Evolutionary conservation across 2,888 invertebrate genomes (phyloP).

Genomic region (Philereme vetulata): DNA sequence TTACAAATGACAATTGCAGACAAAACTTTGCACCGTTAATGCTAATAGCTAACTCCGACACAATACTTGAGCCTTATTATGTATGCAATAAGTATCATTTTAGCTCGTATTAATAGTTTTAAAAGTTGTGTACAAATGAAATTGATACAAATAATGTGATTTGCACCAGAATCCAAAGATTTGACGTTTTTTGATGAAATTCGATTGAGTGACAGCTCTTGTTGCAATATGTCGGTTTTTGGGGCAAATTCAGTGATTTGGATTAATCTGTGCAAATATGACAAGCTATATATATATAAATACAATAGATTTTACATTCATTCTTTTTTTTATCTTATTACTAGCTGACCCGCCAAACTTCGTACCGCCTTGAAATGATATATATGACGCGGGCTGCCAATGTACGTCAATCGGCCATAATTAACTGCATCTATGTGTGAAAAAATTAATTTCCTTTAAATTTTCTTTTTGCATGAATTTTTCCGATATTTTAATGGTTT

Average conservation of each 20-base stretch:
- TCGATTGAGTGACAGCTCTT: conserved; percentile 33
- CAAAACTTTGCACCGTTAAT: background rate
- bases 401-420: too few relatives aligned
- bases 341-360: too few relatives aligned
- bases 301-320: background rate
- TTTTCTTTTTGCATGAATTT: too few relatives aligned
- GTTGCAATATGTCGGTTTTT: conserved; percentile 33
- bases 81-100: conserved; percentile 19
- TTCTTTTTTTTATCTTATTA: too few relatives aligned
- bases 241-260: conserved; percentile 19
- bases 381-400: too few relatives aligned
- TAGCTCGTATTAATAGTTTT: conserved; percentile 3
- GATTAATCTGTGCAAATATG: conserved; percentile 6
- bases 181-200: conserved; percentile 47
- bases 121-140: conserved; percentile 46
- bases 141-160: conserved; percentile 55
- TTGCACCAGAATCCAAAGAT: conserved; percentile 44
- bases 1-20: background rate
- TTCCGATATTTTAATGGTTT: too few relatives aligned
- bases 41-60: background rate
- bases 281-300: conserved; percentile 3
- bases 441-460: too few relatives aligned
- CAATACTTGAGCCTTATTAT: conserved; percentile 10
- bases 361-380: too few relatives aligned
- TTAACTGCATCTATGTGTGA: too few relatives aligned